phyloP scores from a whole-genome alignment of 2,797 vertebrate species.

The Tenualosa ilisha region DNA sequence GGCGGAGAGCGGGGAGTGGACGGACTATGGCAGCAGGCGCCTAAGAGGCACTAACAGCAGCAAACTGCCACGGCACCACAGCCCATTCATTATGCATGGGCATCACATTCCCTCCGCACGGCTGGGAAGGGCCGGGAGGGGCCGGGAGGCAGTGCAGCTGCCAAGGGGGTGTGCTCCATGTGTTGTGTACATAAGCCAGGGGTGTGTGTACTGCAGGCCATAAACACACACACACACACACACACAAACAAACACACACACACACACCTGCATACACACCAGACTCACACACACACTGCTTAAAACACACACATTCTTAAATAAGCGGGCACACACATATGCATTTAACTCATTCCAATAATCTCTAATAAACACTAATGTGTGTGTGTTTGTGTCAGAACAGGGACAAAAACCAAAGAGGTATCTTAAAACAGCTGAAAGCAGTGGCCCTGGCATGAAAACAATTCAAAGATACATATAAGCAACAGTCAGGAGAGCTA shows the following conservation, averaged over 20 bases:
- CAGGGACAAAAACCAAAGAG: not conserved
- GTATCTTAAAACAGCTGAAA: not conserved
- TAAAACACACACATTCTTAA: too few species aligned
- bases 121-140: not conserved
- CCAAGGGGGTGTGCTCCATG: not conserved
- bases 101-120: not conserved
- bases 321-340: too few species aligned
- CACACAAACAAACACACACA: not conserved
- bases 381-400: not conserved
- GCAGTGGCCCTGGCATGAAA: too few species aligned
- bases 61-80: not conserved
- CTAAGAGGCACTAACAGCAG: slow-evolving; percentile 3
- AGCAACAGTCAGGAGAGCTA: not conserved
- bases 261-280: not conserved
- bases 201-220: not conserved
- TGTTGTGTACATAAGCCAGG: not conserved
- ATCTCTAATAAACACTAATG: not conserved
- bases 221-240: slow-evolving; percentile 8
- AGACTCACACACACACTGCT: too few species aligned
- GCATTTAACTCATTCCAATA: too few species aligned
- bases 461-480: not conserved
- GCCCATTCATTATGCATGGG: slow-evolving; percentile 2
- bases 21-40: not conserved
- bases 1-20: not conserved
- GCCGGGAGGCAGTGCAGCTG: not conserved